phyloP scores from a whole-genome alignment of 2,888 invertebrate genomes.

The Nomada flava region DNA sequence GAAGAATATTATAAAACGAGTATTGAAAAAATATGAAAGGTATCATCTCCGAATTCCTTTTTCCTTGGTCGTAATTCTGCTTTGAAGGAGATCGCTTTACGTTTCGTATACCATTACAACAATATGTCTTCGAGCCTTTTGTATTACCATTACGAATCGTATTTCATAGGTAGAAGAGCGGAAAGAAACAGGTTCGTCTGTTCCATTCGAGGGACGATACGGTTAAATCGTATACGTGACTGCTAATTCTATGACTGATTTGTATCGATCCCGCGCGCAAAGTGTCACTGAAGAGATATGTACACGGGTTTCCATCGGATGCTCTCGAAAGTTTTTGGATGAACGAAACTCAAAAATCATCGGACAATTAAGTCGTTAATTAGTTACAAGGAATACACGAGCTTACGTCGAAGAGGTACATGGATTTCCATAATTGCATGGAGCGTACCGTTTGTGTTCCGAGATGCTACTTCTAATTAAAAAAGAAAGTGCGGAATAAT shows the following conservation, averaged over 20 bases:
- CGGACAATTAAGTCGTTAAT: slow-evolving; percentile 44
- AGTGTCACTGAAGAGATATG: slow-evolving; percentile 25
- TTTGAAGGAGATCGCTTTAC: slow-evolving; percentile 17
- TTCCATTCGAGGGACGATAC: slow-evolving; percentile 28
- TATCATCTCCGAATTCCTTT: background rate
- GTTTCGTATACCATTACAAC: background rate
- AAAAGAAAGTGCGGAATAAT: slow-evolving; percentile 50
- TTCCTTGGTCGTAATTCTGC: background rate
- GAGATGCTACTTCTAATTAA: slow-evolving; percentile 54
- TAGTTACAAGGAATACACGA: slow-evolving; percentile 34
- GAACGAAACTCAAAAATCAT: slow-evolving; percentile 18
- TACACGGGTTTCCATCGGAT: slow-evolving; percentile 36
- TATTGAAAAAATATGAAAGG: no score
- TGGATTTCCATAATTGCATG: slow-evolving; percentile 52
- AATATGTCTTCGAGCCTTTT: background rate
- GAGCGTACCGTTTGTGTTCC: slow-evolving; percentile 18
- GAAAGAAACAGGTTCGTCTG: slow-evolving; percentile 49
- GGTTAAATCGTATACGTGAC: slow-evolving; percentile 5
- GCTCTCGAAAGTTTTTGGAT: slow-evolving; percentile 27
- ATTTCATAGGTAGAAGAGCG: slow-evolving; percentile 55
- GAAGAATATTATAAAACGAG: no score
- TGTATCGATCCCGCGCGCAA: background rate
- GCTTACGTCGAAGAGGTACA: slow-evolving; percentile 34
- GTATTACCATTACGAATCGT: slow-evolving; percentile 29
- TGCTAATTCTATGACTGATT: background rate